Conservation (phyloP, 2,113 vertebrate genomes). For the Thermophis baileyi region DNA sequence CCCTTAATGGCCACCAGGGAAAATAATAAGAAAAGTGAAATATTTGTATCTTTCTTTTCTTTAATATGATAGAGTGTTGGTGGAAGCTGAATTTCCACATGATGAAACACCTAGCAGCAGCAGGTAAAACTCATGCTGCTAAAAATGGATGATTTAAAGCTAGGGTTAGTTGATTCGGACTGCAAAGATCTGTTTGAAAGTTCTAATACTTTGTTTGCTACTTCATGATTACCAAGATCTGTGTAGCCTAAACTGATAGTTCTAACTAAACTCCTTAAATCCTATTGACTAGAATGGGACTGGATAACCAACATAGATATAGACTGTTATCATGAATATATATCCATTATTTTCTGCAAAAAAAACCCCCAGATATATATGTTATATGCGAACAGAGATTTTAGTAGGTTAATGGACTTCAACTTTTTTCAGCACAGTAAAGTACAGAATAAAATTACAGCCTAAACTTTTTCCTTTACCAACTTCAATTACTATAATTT, state of each 20-base stretch:
- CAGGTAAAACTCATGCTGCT: not conserved
- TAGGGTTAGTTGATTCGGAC: not conserved
- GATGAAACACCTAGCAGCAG: not conserved
- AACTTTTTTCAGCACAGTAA: not conserved
- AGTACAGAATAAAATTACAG: not conserved
- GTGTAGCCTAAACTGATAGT: not conserved
- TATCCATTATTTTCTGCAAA: not conserved
- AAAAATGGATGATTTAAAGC: not conserved
- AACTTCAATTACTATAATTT: not conserved
- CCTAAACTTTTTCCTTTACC: not conserved
- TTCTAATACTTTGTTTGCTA: not conserved
- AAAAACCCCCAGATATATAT: not conserved
- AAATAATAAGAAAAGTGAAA: not conserved
- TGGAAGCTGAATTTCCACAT: not conserved
- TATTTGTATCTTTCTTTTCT: not conserved
- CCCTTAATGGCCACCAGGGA: not conserved
- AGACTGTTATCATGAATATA: not conserved
- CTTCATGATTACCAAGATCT: not conserved
- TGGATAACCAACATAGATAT: not conserved
- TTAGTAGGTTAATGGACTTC: not conserved
- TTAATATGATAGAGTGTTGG: not conserved
- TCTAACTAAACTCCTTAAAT: not conserved
- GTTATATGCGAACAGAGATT: slow-evolving; percentile 19
- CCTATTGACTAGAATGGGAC: not conserved
- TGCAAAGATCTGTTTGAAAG: not conserved